phyloP scores from a whole-genome alignment of 2,888 invertebrate genomes.

The Drosophila subsilvestris region DNA sequence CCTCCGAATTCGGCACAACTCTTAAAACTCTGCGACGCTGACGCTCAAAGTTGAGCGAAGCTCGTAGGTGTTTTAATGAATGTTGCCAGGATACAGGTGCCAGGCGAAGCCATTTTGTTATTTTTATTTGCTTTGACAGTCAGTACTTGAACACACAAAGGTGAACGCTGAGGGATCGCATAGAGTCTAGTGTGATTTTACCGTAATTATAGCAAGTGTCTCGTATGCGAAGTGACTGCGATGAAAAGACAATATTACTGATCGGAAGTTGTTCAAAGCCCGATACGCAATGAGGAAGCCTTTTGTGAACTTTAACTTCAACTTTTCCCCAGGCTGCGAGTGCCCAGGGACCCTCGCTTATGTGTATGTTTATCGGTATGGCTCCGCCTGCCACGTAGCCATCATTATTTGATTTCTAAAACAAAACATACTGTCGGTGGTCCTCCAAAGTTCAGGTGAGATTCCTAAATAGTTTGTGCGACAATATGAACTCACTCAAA shows the following conservation, averaged over 20 bases:
- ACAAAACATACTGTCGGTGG: slow-evolving; percentile 24
- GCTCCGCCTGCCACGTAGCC: slow-evolving; percentile 27
- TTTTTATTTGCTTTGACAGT: slow-evolving; percentile 82
- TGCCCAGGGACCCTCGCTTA: slow-evolving; percentile 21
- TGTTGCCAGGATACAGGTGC: slow-evolving; percentile 83
- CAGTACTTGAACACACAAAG: slow-evolving; percentile 73
- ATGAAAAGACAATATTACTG: background rate
- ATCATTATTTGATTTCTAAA: slow-evolving; percentile 31
- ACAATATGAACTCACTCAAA: slow-evolving; percentile 12
- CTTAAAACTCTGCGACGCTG: slow-evolving; percentile 25
- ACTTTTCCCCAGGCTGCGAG: slow-evolving; percentile 80
- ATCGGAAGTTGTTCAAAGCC: slow-evolving; percentile 5
- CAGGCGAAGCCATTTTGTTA: slow-evolving; percentile 82
- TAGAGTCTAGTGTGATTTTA: slow-evolving; percentile 31
- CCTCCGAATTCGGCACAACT: slow-evolving; percentile 60
- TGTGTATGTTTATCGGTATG: slow-evolving; percentile 11
- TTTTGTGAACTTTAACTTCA: slow-evolving; percentile 81
- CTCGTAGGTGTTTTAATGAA: slow-evolving; percentile 75
- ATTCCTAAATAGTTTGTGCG: slow-evolving; percentile 11
- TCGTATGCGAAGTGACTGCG: slow-evolving; percentile 17
- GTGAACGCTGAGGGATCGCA: slow-evolving; percentile 57
- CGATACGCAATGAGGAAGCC: slow-evolving; percentile 74
- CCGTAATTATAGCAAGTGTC: slow-evolving; percentile 36
- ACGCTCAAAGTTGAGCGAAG: slow-evolving; percentile 38
- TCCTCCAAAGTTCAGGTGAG: slow-evolving; percentile 29